These are phyloP conservation scores for Lasius platythorax DNA, from an alignment of 2,888 invertebrate species.

Conservation along the genomic window DNA sequence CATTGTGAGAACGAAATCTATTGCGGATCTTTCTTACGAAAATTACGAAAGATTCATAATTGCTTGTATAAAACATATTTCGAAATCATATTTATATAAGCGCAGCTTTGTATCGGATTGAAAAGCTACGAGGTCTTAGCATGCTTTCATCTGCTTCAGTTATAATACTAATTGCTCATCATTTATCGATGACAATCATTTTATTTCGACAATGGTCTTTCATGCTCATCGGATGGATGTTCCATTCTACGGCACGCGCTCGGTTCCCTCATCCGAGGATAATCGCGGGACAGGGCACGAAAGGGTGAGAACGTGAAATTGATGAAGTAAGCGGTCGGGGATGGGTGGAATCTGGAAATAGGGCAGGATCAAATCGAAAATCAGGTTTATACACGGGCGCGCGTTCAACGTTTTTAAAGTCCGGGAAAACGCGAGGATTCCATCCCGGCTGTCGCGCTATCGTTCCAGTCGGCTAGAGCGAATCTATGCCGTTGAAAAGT, in stretches of 20 bases:
- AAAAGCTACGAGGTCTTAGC: not conserved
- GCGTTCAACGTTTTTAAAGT: slow-evolving; percentile 48
- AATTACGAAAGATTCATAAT: not conserved
- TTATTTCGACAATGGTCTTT: slow-evolving; percentile 36
- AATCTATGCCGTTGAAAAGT: slow-evolving; percentile 73
- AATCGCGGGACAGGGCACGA: slow-evolving; percentile 18
- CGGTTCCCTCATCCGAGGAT: slow-evolving; percentile 29
- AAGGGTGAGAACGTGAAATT: slow-evolving; percentile 51
- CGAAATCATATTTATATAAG: not conserved
- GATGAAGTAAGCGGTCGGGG: slow-evolving; percentile 35
- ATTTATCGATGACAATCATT: slow-evolving; percentile 29
- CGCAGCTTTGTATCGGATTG: not conserved
- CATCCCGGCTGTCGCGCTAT: slow-evolving; percentile 73
- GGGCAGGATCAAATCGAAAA: slow-evolving; percentile 45
- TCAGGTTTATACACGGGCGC: slow-evolving; percentile 44
- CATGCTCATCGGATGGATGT: slow-evolving; percentile 30
- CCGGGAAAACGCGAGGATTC: slow-evolving; percentile 10
- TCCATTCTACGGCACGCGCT: slow-evolving; percentile 48
- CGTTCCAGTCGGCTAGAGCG: slow-evolving; percentile 78
- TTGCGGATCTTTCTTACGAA: not conserved
- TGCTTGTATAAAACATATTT: not conserved
- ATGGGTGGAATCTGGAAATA: slow-evolving; percentile 39
- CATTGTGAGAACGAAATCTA: not conserved
- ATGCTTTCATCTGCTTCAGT: not conserved
- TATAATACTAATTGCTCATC: slow-evolving; percentile 22